Evolutionary conservation across 2,113 vertebrate genomes (phyloP).

Genomic region (Lamprotornis superbus): DNA sequence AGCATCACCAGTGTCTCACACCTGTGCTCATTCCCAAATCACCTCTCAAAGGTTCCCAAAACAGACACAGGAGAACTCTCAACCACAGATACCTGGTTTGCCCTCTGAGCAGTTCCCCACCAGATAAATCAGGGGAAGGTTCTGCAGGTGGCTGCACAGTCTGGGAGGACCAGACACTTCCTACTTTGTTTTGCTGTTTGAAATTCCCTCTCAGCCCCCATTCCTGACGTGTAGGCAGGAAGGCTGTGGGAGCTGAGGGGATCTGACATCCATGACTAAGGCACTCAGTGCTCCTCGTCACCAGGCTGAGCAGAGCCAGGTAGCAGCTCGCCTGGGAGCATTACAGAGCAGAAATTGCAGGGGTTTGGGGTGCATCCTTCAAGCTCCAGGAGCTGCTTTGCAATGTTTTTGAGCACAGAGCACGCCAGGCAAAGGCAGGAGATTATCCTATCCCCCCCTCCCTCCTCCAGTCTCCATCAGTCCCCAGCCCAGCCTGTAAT

Average conservation of each 20-base stretch:
- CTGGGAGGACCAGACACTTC: background rate
- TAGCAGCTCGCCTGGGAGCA: background rate
- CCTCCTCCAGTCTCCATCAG: constrained; percentile 18
- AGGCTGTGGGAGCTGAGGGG: background rate
- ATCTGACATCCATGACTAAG: constrained; percentile 26
- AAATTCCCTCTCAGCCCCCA: constrained; percentile 38
- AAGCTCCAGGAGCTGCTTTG: background rate
- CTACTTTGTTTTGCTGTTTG: background rate
- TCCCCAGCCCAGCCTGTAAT: constrained; percentile 61
- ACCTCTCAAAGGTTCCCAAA: background rate
- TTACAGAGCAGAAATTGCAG: background rate
- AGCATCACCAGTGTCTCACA: background rate
- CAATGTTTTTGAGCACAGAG: background rate
- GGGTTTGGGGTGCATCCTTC: background rate
- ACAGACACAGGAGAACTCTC: background rate
- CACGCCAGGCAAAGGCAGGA: constrained; percentile 9
- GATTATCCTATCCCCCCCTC: background rate
- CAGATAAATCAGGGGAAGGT: background rate
- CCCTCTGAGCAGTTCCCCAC: background rate
- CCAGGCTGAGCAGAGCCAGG: background rate
- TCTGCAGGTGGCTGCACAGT: background rate
- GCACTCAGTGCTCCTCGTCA: background rate
- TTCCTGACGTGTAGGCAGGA: background rate
- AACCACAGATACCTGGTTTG: background rate
- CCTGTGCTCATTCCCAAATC: background rate